These are phyloP conservation scores for Amitus sp. DNA, from an alignment of 2,888 invertebrate species.

Conservation along the genomic window DNA sequence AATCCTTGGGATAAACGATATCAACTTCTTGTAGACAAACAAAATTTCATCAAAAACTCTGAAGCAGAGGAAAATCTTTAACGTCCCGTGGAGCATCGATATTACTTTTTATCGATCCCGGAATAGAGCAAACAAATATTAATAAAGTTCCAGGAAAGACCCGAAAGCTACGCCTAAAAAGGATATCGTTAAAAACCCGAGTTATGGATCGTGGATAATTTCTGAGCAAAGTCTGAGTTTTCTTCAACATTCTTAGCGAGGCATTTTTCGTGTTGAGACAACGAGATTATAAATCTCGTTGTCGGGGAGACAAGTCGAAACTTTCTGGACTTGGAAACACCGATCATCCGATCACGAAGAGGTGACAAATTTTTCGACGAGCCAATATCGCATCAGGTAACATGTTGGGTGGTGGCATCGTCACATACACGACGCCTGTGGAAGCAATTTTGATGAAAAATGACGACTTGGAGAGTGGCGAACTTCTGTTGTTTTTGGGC, in stretches of 20 bases:
- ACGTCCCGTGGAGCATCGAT: too few relatives aligned
- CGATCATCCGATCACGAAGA: conserved; percentile 15
- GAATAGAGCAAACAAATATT: neutral
- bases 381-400: conserved; percentile 36
- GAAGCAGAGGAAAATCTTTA: too few relatives aligned
- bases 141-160: neutral
- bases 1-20: neutral
- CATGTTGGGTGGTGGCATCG: conserved; percentile 19
- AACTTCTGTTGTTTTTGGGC: neutral
- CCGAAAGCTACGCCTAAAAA: neutral
- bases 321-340: neutral
- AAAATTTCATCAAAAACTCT: too few relatives aligned
- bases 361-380: conserved; percentile 35
- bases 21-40: too few relatives aligned
- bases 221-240: too few relatives aligned
- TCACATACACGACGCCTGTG: neutral
- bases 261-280: too few relatives aligned
- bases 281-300: too few relatives aligned
- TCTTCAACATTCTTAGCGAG: too few relatives aligned
- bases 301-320: neutral
- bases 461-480: conserved; percentile 1
- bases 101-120: neutral
- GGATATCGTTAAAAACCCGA: neutral
- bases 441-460: conserved; percentile 11
- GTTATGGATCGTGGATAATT: neutral